phyloP scores from a whole-genome alignment of 2,797 vertebrate genomes.

The Sarcoramphus papa region DNA sequence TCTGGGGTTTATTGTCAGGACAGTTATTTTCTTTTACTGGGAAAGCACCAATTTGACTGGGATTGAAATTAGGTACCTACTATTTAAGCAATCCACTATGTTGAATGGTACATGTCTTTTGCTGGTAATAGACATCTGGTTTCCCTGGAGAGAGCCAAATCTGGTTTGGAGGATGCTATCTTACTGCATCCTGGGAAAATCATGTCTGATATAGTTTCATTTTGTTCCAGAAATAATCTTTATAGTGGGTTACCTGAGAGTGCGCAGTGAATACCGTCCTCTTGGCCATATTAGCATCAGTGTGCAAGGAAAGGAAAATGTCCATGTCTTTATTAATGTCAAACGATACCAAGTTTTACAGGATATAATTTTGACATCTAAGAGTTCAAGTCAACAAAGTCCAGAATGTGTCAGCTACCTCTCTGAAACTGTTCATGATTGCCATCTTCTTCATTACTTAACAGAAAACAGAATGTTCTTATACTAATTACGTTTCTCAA shows the following conservation, averaged over 20 bases:
- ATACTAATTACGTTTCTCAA: not conserved
- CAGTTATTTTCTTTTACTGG: not conserved
- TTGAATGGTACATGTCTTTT: not conserved
- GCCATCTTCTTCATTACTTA: not conserved
- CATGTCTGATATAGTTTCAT: fast-evolving
- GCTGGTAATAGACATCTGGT: not conserved
- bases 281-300: fast-evolving
- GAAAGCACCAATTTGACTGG: not conserved
- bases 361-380: not conserved
- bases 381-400: not conserved
- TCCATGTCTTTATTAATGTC: not conserved
- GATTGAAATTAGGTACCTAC: not conserved
- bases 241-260: not conserved
- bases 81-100: fast-evolving
- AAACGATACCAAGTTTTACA: not conserved
- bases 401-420: not conserved
- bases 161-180: not conserved
- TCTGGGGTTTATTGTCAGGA: not conserved
- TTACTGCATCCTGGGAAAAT: not conserved
- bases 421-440: not conserved
- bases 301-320: not conserved
- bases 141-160: not conserved
- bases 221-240: not conserved
- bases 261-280: fast-evolving
- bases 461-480: not conserved